phyloP scores from a whole-genome alignment of 1,140 invertebrate species.

The Oppia nitens region DNA sequence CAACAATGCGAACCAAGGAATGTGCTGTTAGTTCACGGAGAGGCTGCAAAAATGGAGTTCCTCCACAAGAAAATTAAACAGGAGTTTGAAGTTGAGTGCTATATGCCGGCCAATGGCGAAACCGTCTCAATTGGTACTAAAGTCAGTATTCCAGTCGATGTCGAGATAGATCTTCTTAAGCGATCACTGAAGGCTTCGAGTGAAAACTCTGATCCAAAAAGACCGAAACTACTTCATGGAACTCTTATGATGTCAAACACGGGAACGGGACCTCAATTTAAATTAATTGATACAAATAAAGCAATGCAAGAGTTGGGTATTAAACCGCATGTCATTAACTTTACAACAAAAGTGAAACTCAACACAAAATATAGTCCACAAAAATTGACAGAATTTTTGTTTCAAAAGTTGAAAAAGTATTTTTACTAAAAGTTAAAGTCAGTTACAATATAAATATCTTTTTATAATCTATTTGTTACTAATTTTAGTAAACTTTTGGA shows the following conservation, averaged over 20 bases:
- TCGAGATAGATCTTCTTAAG: slow-evolving; percentile 58
- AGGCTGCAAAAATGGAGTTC: slow-evolving; percentile 75
- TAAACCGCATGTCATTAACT: slow-evolving; percentile 51
- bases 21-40: slow-evolving; percentile 90
- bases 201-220: slow-evolving; percentile 42
- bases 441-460: slow-evolving; percentile 6
- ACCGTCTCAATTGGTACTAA: slow-evolving; percentile 67
- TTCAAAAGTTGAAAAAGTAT: slow-evolving; percentile 50
- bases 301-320: slow-evolving; percentile 76
- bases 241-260: slow-evolving; percentile 77
- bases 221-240: slow-evolving; percentile 65
- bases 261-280: slow-evolving; percentile 35
- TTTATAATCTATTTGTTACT: too few relatives aligned
- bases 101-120: slow-evolving; percentile 91
- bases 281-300: slow-evolving; percentile 71
- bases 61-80: slow-evolving; percentile 80
- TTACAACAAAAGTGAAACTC: slow-evolving; percentile 64
- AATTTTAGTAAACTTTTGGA: slow-evolving; percentile 39
- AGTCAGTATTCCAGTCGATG: slow-evolving; percentile 74
- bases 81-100: slow-evolving; percentile 56
- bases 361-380: slow-evolving; percentile 47
- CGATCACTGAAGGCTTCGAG: slow-evolving; percentile 21
- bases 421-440: background rate
- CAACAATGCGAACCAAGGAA: slow-evolving; percentile 93
- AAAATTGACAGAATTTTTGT: slow-evolving; percentile 58